Conservation (phyloP, 2,797 vertebrate species). For the Hyperoplus lanceolatus region DNA sequence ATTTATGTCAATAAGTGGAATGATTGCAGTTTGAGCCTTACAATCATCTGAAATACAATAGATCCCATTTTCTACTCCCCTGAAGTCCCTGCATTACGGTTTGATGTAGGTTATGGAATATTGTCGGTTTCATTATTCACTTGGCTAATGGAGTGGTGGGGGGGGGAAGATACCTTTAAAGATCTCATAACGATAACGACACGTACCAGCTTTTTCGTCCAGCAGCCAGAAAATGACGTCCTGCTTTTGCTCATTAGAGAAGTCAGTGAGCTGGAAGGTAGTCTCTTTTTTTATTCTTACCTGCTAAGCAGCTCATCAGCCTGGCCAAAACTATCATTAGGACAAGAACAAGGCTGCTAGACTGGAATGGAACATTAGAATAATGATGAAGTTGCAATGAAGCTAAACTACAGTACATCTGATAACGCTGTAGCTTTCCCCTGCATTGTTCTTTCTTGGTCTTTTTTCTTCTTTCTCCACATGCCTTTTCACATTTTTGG, state of each 20-base stretch:
- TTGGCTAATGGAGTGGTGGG: conserved; percentile 51
- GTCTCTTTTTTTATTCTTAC: conserved; percentile 26
- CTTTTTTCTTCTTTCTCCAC: not conserved
- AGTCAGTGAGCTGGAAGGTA: conserved; percentile 70
- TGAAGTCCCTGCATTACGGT: not conserved
- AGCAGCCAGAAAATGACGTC: conserved; percentile 74
- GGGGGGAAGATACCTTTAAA: conserved; percentile 60
- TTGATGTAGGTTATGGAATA: conserved; percentile 10
- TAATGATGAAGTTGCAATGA: conserved; percentile 54
- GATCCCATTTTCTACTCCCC: not conserved
- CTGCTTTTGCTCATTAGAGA: conserved; percentile 74
- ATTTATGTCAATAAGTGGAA: not conserved
- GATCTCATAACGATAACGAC: conserved; percentile 64
- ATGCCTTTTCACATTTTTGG: not conserved
- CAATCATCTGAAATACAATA: conserved; percentile 18
- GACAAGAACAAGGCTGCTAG: conserved; percentile 54
- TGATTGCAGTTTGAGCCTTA: not conserved
- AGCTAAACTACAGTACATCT: conserved; percentile 29
- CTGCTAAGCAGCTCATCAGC: conserved; percentile 73
- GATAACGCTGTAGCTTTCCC: conserved; percentile 7
- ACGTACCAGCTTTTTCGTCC: conserved; percentile 65
- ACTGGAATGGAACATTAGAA: conserved; percentile 55
- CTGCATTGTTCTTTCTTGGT: not conserved
- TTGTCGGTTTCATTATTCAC: conserved; percentile 49
- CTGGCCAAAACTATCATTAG: conserved; percentile 63